A percentile compares a stretch with the other conserved stretches of the same genome.
These are phyloP conservation scores for Diglossa cyanea DNA, from an alignment of 2,797 vertebrate genomes.

Conservation along the genomic window DNA sequence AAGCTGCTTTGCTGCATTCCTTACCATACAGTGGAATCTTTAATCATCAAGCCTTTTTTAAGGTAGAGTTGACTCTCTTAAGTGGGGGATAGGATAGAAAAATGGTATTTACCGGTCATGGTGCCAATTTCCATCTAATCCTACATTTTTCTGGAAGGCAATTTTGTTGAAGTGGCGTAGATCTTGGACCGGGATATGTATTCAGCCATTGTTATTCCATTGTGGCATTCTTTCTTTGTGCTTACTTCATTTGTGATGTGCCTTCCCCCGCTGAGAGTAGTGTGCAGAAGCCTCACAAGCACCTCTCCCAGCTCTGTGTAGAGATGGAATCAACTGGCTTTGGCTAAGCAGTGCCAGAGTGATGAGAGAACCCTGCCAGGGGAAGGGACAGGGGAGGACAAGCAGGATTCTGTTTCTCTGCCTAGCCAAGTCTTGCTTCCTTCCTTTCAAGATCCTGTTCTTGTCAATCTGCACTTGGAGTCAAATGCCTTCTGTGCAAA, in stretches of 20 bases:
- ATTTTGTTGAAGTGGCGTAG: neutral
- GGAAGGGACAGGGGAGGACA: neutral
- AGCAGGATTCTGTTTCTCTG: slow-evolving; percentile 17
- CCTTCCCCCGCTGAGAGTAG: neutral
- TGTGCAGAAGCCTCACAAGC: neutral
- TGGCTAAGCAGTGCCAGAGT: neutral
- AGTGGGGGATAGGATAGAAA: neutral
- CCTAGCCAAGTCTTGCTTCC: slow-evolving; percentile 28
- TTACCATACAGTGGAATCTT: neutral
- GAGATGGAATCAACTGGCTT: neutral
- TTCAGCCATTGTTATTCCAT: neutral
- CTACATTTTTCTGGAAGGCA: neutral
- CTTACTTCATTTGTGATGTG: neutral
- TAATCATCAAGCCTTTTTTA: neutral
- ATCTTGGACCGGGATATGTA: neutral
- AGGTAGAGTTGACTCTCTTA: neutral
- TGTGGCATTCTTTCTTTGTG: neutral
- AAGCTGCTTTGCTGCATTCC: neutral
- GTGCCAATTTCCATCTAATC: neutral
- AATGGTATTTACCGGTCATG: neutral
- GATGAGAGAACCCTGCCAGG: neutral
- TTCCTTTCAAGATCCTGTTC: slow-evolving; percentile 47
- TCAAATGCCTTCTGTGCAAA: neutral
- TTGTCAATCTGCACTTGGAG: slow-evolving; percentile 17
- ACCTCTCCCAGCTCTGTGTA: neutral